These are phyloP conservation scores for Caenorhabditis macrosperma DNA, from an alignment of 2,888 invertebrate species.

Conservation along the genomic window DNA sequence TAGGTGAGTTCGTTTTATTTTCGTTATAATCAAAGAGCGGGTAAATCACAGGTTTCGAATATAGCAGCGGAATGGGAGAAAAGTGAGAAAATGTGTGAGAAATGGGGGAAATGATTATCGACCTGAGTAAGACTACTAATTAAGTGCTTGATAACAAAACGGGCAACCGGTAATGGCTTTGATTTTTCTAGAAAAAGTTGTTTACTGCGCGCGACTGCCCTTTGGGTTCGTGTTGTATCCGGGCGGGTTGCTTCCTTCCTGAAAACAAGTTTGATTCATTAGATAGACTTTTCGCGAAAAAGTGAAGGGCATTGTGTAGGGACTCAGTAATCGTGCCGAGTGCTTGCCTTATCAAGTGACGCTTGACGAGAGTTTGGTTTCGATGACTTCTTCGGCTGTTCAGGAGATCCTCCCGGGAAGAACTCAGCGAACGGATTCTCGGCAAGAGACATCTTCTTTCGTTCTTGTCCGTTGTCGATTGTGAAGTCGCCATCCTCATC, in stretches of 20 bases:
- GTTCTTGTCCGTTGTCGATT: constrained; percentile 48
- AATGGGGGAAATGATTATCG: constrained; percentile 33
- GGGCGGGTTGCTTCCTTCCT: constrained; percentile 56
- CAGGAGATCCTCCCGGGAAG: constrained; percentile 59
- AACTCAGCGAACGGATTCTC: constrained; percentile 74
- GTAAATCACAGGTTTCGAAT: constrained; percentile 32
- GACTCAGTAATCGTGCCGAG: not conserved
- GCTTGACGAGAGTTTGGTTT: constrained; percentile 51
- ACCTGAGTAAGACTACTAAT: constrained; percentile 44
- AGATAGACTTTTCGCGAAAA: not conserved
- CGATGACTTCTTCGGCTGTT: constrained; percentile 41
- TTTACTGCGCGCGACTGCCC: constrained; percentile 12
- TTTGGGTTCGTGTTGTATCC: constrained; percentile 63
- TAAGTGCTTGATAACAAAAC: constrained; percentile 4
- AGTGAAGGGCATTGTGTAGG: not conserved
- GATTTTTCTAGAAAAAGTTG: constrained; percentile 7
- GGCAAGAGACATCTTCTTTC: constrained; percentile 64
- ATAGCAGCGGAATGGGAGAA: constrained; percentile 10
- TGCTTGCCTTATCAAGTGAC: constrained; percentile 58
- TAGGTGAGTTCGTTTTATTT: constrained; percentile 30
- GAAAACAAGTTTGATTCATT: constrained; percentile 27
- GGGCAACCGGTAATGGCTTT: constrained; percentile 47
- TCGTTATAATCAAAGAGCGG: not conserved
- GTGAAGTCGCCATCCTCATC: constrained; percentile 55
- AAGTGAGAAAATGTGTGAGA: constrained; percentile 19